phyloP scores from a whole-genome alignment of 2,888 invertebrate species.

The Rhamphomyia laevipes region DNA sequence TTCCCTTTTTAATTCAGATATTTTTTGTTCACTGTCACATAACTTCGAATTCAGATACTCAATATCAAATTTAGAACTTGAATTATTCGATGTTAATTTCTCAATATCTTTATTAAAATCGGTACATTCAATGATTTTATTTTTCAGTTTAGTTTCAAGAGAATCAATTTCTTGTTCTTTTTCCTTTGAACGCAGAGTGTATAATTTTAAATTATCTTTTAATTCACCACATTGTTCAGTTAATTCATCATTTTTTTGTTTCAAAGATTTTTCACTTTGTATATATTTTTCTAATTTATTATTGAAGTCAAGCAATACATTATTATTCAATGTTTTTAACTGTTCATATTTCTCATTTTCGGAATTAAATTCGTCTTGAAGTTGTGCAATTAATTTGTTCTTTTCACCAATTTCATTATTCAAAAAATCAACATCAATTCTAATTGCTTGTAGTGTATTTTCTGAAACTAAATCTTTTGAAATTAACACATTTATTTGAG shows the following conservation, averaged over 20 bases:
- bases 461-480: constrained; percentile 1
- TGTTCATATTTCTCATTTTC: no score
- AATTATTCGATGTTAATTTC: background rate
- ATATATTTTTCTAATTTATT: background rate
- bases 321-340: background rate
- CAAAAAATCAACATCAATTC: constrained; percentile 5
- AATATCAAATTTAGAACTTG: no score
- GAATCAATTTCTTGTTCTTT: no score
- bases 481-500: constrained; percentile 5
- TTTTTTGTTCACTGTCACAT: background rate
- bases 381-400: constrained; percentile 7
- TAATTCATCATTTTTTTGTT: background rate
- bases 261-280: background rate
- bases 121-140: background rate
- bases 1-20: background rate
- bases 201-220: background rate
- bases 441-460: constrained; percentile 1
- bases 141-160: background rate
- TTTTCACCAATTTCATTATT: constrained; percentile 2
- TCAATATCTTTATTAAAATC: background rate
- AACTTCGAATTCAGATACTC: background rate
- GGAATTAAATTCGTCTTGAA: background rate
- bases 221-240: background rate
- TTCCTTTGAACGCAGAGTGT: no score
- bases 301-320: background rate